Evolutionary conservation across 2,113 vertebrate genomes (phyloP), one percentile per base, ranked within the genome.

Genomic region (Oostethus manadensis): DNA sequence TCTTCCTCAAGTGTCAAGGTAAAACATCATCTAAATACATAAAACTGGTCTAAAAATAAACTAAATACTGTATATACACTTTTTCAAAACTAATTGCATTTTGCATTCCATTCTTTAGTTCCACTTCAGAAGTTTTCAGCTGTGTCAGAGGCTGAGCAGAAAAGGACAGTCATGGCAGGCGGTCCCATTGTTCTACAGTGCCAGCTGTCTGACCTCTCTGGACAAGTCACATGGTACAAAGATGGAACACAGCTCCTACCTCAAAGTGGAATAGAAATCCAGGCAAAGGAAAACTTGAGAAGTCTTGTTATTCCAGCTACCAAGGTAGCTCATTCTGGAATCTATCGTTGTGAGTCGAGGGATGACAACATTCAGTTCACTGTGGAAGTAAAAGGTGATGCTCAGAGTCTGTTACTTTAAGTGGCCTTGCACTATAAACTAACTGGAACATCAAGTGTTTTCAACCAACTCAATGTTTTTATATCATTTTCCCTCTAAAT

Each of bases 361-460:
- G 87, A 89, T 75, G 85, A 86, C 68, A 77, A 70, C 64, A 54
- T 86, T 49, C 86, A 82, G 60, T 90, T 87, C 71, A 73, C 78
- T 61, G 86, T 90, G 85, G 84, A 87, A 72, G 82, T 89, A 73
- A 78, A 86, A 89, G 88, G 89, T 90, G 88, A 90, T 63, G 64
- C 65, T 63, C 56, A 42, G 64, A 62, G 71, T 68, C 69, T 55
- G 50, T 35, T 68, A 40, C 67, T 68, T 72, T 79, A 77, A 63
- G 54, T 46, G 71, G 74, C 73, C 70, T 77, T 85, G 70, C 68
- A 75, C 43, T 71, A 68, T 70, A 54, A 58, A 84, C 84, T 89
- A 86, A 89, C 68, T 56, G 8, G 71, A 68, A 65, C 56, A 56
- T 47, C 53, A 42, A 48, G 40, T 68, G 57, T 76, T 46, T 60